phyloP scores from a whole-genome alignment of 2,797 vertebrate genomes.

The Lithobates pipiens region DNA sequence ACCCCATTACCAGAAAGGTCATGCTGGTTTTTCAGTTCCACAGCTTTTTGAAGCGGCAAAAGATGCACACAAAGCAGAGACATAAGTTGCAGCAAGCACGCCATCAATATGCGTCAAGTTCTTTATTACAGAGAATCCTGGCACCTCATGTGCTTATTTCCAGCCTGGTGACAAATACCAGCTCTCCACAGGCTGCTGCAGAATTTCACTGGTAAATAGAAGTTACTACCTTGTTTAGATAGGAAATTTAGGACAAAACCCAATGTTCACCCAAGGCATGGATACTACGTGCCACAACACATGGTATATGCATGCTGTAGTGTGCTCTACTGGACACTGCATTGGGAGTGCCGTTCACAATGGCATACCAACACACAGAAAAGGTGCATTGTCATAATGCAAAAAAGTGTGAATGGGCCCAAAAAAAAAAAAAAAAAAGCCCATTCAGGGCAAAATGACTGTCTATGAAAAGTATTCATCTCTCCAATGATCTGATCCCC shows the following conservation, averaged over 20 bases:
- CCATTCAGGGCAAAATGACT: no score
- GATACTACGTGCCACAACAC: not conserved
- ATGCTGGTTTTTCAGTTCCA: no score
- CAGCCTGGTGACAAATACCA: not conserved
- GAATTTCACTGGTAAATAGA: constrained; percentile 11
- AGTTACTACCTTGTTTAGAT: not conserved
- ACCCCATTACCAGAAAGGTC: no score
- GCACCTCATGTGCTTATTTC: not conserved
- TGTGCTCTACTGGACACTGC: no score
- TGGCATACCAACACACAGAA: no score
- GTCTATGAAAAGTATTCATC: no score
- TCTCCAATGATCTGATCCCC: no score
- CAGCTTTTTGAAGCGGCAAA: not conserved
- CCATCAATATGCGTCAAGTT: not conserved
- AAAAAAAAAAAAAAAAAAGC: no score
- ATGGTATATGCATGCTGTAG: no score
- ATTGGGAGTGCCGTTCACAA: no score
- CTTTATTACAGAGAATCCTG: not conserved
- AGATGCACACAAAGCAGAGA: not conserved
- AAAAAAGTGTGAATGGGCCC: no score
- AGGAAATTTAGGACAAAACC: not conserved
- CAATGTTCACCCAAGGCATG: not conserved
- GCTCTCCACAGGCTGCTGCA: not conserved
- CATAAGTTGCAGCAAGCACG: not conserved
- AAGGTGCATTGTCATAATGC: no score